Evolutionary conservation across 2,113 vertebrate genomes (phyloP).

Genomic region (human (Homo sapiens)): GRCh38 chr16:78607001-78607500

Average conservation of each 20-base stretch:
- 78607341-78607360: rapidly evolving
- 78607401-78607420: neutral
- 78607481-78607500: neutral
- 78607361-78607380: neutral
- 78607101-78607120: rapidly evolving
- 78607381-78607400: neutral
- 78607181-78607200: neutral
- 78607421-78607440: neutral
- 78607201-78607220: neutral
- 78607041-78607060: neutral
- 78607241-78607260: neutral
- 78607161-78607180: neutral
- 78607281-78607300: neutral
- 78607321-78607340: neutral
- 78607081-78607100: neutral
- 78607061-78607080: neutral
- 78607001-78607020: neutral
- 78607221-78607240: neutral
- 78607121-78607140: neutral
- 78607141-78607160: neutral
- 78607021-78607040: neutral
- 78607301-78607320: rapidly evolving
- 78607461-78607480: neutral
- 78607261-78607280: neutral
- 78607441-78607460: too few species aligned